Evolutionary conservation across 2,113 vertebrate genomes (phyloP), one percentile per base, ranked within the genome.

Genomic region (Burhinus oedicnemus): DNA sequence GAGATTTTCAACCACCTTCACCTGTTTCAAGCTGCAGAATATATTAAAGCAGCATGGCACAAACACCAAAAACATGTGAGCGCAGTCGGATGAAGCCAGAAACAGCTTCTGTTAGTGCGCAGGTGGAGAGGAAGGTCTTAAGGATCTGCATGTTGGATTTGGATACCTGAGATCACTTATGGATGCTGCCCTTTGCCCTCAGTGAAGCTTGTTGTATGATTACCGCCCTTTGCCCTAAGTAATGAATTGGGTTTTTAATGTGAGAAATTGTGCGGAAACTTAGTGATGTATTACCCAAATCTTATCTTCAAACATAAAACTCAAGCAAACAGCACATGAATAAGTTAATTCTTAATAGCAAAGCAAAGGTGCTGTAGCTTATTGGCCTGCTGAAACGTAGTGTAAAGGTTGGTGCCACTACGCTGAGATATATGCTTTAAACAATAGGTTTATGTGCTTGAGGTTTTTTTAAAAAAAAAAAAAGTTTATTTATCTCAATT

Each of bases 301-400:
- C 87, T 96, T 88, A 95, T 96, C 93, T 94, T 38, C 26, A 70
- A 21, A 8, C 15, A 21, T 61, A 74, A 76, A 88, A 20, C 19
- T 51, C n/a, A 42, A 0, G 5, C 47, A 64, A 62, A 40, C 16
- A 44, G 42, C 17, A 1, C 1, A 0, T 77, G 36, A n/a, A 4
- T 12, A n/a, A 87, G 79, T 71, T 89, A 70, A 86, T 96, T 83
- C 49, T 51, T 74, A 86, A 83, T 36, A 71, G 21, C 32, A 70
- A 45, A 23, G 44, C 38, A 71, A 55, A 77, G 25, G 42, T 14
- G 25, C 20, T 60, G 19, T 42, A 32, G 19, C 6, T 49, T 83
- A 32, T 23, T 44, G 10, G 42, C 15, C 20, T 51, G 11, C 15
- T 64, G 57, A 75, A 58, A 20, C 11, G 3, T 7, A 12, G 47